Conservation (phyloP, 2,113 vertebrate species). For the Crotalus viridis region DNA sequence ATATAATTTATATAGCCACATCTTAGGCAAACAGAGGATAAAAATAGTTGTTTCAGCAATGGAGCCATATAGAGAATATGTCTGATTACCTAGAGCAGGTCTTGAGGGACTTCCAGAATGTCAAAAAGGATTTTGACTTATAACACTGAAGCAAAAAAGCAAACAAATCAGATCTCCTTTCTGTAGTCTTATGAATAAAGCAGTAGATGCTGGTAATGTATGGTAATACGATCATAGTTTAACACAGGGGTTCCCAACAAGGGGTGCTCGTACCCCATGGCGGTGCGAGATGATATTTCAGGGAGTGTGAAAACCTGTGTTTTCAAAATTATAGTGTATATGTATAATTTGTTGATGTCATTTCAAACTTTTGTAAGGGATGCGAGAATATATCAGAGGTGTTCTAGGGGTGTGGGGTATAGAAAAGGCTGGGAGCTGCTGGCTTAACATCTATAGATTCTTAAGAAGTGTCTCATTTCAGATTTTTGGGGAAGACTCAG, state of each 20-base stretch:
- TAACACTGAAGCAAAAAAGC: neutral
- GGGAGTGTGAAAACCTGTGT: too few species aligned
- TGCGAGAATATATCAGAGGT: too few species aligned
- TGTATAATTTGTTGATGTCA: too few species aligned
- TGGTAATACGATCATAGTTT: neutral
- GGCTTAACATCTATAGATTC: neutral
- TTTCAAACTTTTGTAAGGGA: too few species aligned
- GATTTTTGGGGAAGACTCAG: neutral
- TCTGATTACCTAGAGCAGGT: neutral
- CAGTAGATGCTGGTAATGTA: neutral
- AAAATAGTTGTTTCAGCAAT: neutral
- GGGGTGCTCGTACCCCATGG: too few species aligned
- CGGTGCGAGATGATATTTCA: too few species aligned
- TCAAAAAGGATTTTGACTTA: neutral
- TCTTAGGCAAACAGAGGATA: neutral
- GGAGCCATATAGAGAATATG: neutral
- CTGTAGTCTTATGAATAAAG: neutral
- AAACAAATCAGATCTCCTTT: neutral
- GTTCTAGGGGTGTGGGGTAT: too few species aligned
- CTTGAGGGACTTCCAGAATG: neutral
- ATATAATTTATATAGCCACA: neutral
- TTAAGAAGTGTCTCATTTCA: neutral
- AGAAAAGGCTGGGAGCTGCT: too few species aligned
- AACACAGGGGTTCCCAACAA: neutral
- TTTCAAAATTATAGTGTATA: too few species aligned